Percentiles rank a stretch among this genome's conserved stretches.
Evolutionary conservation across 2,888 invertebrate species (phyloP).

Genomic region (Agrochola lota): DNA sequence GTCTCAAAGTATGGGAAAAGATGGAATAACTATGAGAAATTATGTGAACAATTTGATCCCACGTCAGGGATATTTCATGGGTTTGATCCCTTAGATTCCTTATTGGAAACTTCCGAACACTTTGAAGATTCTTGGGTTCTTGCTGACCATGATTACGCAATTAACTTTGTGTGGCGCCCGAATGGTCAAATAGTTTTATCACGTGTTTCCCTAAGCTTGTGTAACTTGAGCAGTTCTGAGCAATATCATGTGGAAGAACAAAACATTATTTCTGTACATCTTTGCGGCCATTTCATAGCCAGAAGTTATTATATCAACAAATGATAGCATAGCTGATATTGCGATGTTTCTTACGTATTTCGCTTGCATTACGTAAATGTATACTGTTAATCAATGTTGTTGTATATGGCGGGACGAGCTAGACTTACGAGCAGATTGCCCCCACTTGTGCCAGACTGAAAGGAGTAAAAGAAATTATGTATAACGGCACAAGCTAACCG

Average conservation of each 20-base stretch:
- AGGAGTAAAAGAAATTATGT: constrained; percentile 30
- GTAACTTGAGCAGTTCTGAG: constrained; percentile 14
- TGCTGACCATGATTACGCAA: background rate
- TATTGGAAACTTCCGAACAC: constrained; percentile 14
- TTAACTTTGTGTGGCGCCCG: background rate
- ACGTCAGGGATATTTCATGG: constrained; percentile 6
- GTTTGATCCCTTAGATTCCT: constrained; percentile 5
- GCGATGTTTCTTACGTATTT: constrained; percentile 29
- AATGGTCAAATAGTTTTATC: background rate
- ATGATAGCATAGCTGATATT: constrained; percentile 34
- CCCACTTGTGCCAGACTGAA: constrained; percentile 21
- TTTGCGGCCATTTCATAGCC: constrained; percentile 8
- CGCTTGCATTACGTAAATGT: constrained; percentile 25
- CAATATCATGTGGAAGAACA: constrained; percentile 4
- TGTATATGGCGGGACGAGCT: constrained; percentile 9
- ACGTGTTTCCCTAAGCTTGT: background rate
- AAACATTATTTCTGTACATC: constrained; percentile 28
- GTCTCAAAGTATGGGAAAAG: constrained; percentile 18
- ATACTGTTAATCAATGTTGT: constrained; percentile 16
- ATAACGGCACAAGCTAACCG: background rate
- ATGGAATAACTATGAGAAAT: constrained; percentile 25
- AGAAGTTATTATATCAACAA: constrained; percentile 37
- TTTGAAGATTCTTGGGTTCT: constrained; percentile 12
- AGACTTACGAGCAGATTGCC: constrained; percentile 11
- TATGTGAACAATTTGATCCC: constrained; percentile 31